phyloP scores from a whole-genome alignment of 2,888 invertebrate genomes.

The Agonopterix alstromeriana region DNA sequence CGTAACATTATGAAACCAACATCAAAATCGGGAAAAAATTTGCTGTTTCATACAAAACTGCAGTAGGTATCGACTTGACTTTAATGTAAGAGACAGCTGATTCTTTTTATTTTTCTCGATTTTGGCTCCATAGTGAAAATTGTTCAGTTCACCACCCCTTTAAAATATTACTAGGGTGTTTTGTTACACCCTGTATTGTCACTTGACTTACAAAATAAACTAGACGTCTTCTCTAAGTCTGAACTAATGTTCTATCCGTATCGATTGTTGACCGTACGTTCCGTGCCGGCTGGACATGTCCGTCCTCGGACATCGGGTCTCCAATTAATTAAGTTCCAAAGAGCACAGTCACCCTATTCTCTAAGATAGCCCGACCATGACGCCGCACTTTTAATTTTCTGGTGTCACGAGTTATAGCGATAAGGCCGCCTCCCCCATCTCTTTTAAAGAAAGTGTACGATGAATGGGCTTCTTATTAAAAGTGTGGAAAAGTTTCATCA shows the following conservation, averaged over 20 bases:
- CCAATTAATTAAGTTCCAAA: conserved; percentile 67
- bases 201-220: no score
- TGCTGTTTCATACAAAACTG: no score
- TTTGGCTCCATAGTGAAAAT: no score
- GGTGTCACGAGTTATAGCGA: conserved; percentile 65
- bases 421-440: conserved; percentile 51
- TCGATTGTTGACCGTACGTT: no score
- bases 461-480: conserved; percentile 69
- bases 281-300: conserved; percentile 11
- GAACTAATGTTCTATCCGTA: neutral
- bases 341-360: conserved; percentile 61
- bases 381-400: conserved; percentile 69
- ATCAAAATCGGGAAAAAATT: no score
- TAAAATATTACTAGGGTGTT: no score
- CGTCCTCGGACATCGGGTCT: conserved; percentile 17
- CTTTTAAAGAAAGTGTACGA: conserved; percentile 55
- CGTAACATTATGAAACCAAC: no score
- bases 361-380: conserved; percentile 63
- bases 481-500: conserved; percentile 57
- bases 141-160: no score
- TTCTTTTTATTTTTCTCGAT: no score
- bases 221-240: neutral
- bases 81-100: no score
- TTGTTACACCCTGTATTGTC: no score
- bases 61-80: no score